Percentiles rank a stretch among this genome's conserved stretches.
phyloP scores from a whole-genome alignment of 2,888 invertebrate species.

The Hedychridium roseum region DNA sequence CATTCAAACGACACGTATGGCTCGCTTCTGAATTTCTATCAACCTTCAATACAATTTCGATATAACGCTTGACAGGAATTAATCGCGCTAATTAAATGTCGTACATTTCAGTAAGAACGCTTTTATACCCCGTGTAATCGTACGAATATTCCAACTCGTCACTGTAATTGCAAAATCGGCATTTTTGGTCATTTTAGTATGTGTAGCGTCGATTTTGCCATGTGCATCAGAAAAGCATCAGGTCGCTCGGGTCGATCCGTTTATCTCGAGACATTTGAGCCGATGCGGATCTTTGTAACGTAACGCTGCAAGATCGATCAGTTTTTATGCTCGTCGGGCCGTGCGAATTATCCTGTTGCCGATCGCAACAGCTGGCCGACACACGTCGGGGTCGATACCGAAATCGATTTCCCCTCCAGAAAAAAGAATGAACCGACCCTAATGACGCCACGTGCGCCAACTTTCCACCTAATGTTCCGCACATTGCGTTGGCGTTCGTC shows the following conservation, averaged over 20 bases:
- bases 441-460: slow-evolving; percentile 22
- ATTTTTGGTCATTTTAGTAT: no score
- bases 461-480: no score
- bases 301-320: slow-evolving; percentile 8
- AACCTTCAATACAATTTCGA: no score
- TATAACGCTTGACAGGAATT: no score
- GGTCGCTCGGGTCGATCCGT: background rate
- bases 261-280: background rate
- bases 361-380: slow-evolving; percentile 24
- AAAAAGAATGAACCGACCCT: slow-evolving; percentile 8
- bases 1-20: no score
- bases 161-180: no score
- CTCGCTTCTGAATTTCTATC: no score
- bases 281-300: background rate
- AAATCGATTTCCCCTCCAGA: slow-evolving; percentile 33
- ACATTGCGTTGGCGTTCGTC: no score
- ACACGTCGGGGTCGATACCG: slow-evolving; percentile 10
- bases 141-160: no score
- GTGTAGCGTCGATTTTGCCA: background rate
- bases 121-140: no score
- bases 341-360: slow-evolving; percentile 27
- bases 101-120: no score
- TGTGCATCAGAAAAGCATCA: background rate
- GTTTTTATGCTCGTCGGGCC: slow-evolving; percentile 15
- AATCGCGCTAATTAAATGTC: no score